These are phyloP conservation scores for Vulpes ferrilata DNA, from an alignment of 2,113 vertebrate genomes.

Conservation along the genomic window DNA sequence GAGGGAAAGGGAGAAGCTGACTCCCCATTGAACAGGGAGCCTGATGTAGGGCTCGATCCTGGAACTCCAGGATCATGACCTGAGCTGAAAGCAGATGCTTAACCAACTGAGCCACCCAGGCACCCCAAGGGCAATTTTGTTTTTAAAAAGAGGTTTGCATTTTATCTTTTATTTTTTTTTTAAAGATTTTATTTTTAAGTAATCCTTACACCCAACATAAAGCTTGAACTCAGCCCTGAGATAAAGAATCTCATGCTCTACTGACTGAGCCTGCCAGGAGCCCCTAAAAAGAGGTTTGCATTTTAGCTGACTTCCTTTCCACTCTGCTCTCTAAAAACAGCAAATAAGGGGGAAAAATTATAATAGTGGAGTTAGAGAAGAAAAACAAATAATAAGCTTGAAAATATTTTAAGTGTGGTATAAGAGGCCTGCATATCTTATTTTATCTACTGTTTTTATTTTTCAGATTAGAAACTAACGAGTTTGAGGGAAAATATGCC, in stretches of 20 bases:
- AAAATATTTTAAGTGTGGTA: background rate
- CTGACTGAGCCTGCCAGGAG: background rate
- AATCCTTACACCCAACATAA: background rate
- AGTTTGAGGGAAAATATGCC: constrained; percentile 20
- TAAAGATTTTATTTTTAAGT: background rate
- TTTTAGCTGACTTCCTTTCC: constrained; percentile 23
- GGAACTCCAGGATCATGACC: too few species aligned
- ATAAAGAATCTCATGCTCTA: background rate
- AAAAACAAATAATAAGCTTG: background rate
- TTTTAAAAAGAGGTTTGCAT: background rate
- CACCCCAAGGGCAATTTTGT: background rate
- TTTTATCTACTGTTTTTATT: constrained; percentile 65
- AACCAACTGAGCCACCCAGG: too few species aligned
- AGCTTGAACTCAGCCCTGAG: background rate
- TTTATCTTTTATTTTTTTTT: background rate
- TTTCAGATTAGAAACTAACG: constrained; percentile 44
- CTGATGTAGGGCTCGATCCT: too few species aligned
- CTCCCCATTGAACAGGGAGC: too few species aligned
- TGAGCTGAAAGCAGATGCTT: too few species aligned
- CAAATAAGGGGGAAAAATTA: background rate
- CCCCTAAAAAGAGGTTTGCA: background rate
- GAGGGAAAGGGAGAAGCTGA: too few species aligned
- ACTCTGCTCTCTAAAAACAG: background rate
- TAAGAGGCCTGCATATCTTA: constrained; percentile 39
- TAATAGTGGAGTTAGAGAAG: background rate